Base-by-base conservation (phyloP, 2,888 invertebrate genomes). In the Actias luna region DNA sequence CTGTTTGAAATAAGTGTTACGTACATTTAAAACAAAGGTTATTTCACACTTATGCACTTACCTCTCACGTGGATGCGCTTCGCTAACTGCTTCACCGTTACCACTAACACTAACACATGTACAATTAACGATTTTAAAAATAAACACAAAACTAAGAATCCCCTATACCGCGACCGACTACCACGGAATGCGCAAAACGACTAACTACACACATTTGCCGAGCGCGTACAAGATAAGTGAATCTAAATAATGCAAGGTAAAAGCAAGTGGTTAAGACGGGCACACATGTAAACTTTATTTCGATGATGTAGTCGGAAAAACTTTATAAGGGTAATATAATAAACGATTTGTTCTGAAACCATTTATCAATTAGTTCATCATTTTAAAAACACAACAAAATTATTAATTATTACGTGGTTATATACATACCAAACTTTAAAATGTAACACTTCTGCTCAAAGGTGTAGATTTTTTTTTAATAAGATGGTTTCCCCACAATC, bases 221-320 rank as follows among this genome's bases (percentile, higher is more conserved):
- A 68, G 76, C 71, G 78, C 77, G 77, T 75, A 78, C 76, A 75
- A 87, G 89, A 89, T 89, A 89, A 88, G 77, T 84, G 81, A 85
- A 83, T 87, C 89, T 76, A 90, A 89, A 90, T 90, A 89, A 79
- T 85, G 83, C 82, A 79, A 84, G 83, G 84, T 85, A 87, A 87
- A 86, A 87, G 85, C 77, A 73, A 73, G 68, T 62, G 76, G n/a
- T 78, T 75, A 76, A 76, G 79, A 72, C 67, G 71, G 61, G 75
- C 67, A 68, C 76, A 79, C 82, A 83, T 69, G 73, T 75, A 71
- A 79, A 29, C 29, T 74, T 62, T 71, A 76, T 64, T 69, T 64
- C 42, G 62, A 64, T 60, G 55, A 60, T 61, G 27, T 55, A 25
- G 60, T 39, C 22, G 14, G 36, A 57, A 57, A 50, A 50, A 50